Evolutionary conservation across 2,113 vertebrate genomes (phyloP), one percentile per base, ranked within the genome.

Genomic region (Leiothrix lutea): DNA sequence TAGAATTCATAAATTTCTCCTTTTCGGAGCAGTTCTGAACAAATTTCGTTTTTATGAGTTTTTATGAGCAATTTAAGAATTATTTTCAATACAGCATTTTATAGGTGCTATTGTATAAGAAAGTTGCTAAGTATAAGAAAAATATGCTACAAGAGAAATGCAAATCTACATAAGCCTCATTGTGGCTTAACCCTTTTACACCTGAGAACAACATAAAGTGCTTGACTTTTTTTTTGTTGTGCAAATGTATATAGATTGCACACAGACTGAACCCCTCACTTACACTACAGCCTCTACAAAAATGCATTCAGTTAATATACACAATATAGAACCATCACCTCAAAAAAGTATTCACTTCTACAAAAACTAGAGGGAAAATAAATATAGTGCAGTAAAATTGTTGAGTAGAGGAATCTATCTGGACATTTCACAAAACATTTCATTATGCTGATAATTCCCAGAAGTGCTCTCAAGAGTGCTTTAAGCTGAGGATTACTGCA

Each of bases 371-470:
- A 91, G 97, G 87, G 97, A 98, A 98, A 98, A 98, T 98, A 98
- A 98, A 98, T 98, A 98, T 96, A 96, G 95, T 88, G 97, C 95
- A 97, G 95, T 98, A 98, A 98, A 98, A 97, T 98, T 97, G 97
- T 98, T 97, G 97, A 98, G 98, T 95, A 97, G 97, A 97, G 96
- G 97, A 98, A 98, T 98, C 97, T 98, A 98, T 98, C 98, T 98
- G 98, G 98, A 98, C 98, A 98, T 98, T 98, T 98, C 97, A 98
- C 98, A 98, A 98, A 98, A 98, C 98, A 98, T 98, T 98, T 98
- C 98, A 98, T 98, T 98, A 98, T 98, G 97, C 97, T 97, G 98
- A 98, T 98, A 98, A 98, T 98, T 98, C 98, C 98, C 98, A 98
- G 97, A 98, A 98, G 98, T 98, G 95, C 97, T 98, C 98, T 98